These are phyloP conservation scores for Agriopis marginaria DNA, from an alignment of 2,888 invertebrate species.

Conservation along the genomic window DNA sequence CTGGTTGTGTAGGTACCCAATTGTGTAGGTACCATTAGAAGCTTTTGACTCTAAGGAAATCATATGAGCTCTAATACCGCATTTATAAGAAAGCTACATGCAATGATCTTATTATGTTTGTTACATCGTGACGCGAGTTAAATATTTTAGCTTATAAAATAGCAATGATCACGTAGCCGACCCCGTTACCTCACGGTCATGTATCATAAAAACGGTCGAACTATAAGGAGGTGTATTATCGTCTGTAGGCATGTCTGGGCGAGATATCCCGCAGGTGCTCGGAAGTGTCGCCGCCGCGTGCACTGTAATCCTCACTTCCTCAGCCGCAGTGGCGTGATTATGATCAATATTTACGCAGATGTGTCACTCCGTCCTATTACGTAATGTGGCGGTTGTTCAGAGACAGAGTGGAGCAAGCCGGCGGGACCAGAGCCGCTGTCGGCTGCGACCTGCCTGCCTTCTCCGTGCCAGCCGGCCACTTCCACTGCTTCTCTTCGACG, in stretches of 20 bases:
- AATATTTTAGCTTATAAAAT: not conserved
- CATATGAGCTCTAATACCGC: not conserved
- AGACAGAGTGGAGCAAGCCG: conserved; percentile 33
- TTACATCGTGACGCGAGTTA: not conserved
- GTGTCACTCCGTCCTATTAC: conserved; percentile 71
- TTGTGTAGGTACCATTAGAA: not conserved
- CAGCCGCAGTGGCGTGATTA: conserved; percentile 71
- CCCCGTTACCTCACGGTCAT: not conserved
- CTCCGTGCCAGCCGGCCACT: conserved; percentile 18
- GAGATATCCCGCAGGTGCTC: conserved; percentile 59
- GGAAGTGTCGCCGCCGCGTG: conserved; percentile 59
- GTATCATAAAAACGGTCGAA: not conserved
- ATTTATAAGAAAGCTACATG: not conserved
- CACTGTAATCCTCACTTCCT: conserved; percentile 64
- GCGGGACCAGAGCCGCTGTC: conserved; percentile 21
- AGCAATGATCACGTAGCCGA: not conserved
- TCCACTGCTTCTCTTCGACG: conserved; percentile 18
- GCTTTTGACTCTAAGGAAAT: not conserved
- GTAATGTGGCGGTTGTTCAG: conserved; percentile 71
- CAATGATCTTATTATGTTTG: no score
- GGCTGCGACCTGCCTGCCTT: not conserved
- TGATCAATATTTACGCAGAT: conserved; percentile 82
- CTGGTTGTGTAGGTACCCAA: not conserved
- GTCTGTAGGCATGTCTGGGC: conserved; percentile 30
- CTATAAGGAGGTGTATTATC: not conserved